Conservation (phyloP, 1,140 invertebrate species). For the Zaprionus ghesquierei region DNA sequence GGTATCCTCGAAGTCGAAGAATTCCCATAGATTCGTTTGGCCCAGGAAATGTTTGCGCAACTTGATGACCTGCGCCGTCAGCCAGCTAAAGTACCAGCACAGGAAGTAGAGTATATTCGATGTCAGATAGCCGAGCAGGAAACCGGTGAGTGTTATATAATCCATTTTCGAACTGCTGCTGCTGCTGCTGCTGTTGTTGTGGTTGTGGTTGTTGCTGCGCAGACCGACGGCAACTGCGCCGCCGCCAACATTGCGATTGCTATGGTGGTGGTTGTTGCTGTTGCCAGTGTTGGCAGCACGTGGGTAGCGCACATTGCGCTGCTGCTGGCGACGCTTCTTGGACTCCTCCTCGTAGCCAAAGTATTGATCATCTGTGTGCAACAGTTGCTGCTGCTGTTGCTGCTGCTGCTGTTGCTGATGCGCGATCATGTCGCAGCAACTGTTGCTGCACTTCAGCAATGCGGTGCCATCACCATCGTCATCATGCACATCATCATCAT, state of each 20-base stretch:
- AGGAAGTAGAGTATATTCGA: conserved; percentile 59
- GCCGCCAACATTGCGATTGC: not conserved
- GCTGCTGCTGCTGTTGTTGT: not conserved
- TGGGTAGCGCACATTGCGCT: not conserved
- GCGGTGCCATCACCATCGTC: not conserved
- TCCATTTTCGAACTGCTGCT: conserved; percentile 49
- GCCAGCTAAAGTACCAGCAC: conserved; percentile 66
- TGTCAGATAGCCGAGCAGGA: conserved; percentile 52
- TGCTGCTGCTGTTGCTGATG: not conserved
- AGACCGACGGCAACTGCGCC: no score
- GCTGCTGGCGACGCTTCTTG: not conserved
- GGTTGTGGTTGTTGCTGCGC: not conserved
- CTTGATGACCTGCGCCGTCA: conserved; percentile 46
- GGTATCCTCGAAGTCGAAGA: conserved; percentile 67
- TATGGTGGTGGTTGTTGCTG: no score
- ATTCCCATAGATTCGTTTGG: conserved; percentile 52
- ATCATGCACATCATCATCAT: not conserved
- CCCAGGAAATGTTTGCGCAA: conserved; percentile 58
- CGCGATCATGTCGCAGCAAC: not conserved
- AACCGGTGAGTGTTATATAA: conserved; percentile 63
- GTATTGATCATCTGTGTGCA: not conserved
- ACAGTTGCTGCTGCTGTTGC: not conserved
- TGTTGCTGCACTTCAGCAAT: not conserved
- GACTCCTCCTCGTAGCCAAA: not conserved
- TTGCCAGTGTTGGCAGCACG: no score